phyloP scores from a whole-genome alignment of 2,797 vertebrate species.

The Sebastes paucispinis region DNA sequence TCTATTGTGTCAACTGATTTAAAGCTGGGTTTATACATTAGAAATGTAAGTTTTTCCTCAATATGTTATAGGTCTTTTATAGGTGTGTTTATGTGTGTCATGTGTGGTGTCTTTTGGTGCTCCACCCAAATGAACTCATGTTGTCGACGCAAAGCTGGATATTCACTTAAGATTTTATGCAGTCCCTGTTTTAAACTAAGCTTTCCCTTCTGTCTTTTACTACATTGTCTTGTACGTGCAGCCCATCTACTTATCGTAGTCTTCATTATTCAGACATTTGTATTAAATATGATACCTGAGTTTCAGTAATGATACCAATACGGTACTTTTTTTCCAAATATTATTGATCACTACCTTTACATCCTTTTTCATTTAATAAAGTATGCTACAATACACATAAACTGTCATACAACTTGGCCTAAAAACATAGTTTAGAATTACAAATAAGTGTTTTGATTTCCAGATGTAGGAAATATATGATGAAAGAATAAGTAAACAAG shows the following conservation, averaged over 20 bases:
- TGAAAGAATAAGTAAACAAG: background rate
- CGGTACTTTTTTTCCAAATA: no score
- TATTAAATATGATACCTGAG: background rate
- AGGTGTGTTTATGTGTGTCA: background rate
- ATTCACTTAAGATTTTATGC: slow-evolving; percentile 20
- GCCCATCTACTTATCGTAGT: background rate
- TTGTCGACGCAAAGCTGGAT: slow-evolving; percentile 14
- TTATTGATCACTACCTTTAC: background rate
- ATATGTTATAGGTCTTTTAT: background rate
- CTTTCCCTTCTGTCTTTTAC: background rate
- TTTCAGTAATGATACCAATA: background rate
- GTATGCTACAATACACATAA: background rate
- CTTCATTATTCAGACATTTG: background rate
- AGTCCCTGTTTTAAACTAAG: background rate
- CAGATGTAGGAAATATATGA: background rate
- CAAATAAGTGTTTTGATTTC: background rate
- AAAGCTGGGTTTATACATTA: background rate
- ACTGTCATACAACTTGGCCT: background rate
- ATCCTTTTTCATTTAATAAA: background rate
- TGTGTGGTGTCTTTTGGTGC: slow-evolving; percentile 6
- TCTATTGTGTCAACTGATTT: background rate
- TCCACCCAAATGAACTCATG: slow-evolving; percentile 55
- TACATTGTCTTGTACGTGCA: background rate
- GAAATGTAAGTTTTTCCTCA: background rate
- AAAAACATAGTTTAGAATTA: background rate